Conservation (phyloP, 2,113 vertebrate species). For the Emydura subglobosa region DNA sequence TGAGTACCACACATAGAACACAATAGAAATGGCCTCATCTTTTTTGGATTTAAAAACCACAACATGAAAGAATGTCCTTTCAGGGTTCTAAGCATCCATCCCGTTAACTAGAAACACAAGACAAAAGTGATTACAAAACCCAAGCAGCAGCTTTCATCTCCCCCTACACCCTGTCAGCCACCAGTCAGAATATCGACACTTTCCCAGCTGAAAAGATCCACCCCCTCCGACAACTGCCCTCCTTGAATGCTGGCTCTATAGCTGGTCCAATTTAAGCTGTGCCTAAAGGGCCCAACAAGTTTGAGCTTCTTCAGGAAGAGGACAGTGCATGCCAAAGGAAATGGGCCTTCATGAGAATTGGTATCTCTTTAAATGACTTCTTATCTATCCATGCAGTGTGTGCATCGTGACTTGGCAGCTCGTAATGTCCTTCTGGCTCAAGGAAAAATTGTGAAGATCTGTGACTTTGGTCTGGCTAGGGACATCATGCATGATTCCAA, state of each 20-base stretch:
- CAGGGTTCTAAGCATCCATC: neutral
- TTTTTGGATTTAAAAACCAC: neutral
- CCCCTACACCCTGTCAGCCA: neutral
- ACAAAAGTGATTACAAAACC: neutral
- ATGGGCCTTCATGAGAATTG: neutral
- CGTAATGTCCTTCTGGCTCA: conserved; percentile 98
- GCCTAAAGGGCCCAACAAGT: neutral
- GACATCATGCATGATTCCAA: conserved; percentile 99
- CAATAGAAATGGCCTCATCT: neutral
- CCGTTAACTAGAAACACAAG: neutral
- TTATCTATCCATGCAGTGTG: conserved; percentile 83
- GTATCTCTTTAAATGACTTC: neutral
- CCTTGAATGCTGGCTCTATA: neutral
- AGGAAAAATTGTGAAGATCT: conserved; percentile 99
- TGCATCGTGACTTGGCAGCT: conserved; percentile 96
- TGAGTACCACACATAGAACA: conserved; percentile 76
- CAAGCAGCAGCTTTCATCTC: neutral
- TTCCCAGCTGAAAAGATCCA: neutral
- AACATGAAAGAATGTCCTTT: neutral
- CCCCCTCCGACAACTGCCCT: fast-evolving
- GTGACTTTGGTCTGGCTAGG: conserved; percentile 97
- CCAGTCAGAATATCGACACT: neutral
- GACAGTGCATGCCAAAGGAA: neutral
- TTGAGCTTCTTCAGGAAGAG: neutral
- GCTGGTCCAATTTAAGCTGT: neutral